Evolutionary conservation across 1,140 invertebrate genomes (phyloP), one percentile per base, ranked within the genome.

Genomic region (Drosophila busckii): DNA sequence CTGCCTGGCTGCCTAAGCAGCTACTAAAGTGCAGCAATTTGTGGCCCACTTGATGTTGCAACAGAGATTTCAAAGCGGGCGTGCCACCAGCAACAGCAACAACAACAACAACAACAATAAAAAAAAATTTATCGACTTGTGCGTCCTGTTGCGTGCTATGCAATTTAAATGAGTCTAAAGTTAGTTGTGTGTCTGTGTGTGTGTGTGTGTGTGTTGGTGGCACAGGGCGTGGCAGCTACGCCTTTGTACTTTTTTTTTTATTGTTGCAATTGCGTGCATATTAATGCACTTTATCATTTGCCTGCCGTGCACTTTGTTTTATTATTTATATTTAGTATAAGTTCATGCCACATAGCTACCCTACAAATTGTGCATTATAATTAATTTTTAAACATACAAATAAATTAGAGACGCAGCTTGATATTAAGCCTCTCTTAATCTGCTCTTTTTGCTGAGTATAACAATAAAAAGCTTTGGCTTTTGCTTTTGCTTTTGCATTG

Each of bases 301-400:
- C 50, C 62, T 25, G 44, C 46, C 37, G 28, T 42, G 49, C 62
- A 71, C 65, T 64, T 68, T 75, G 75, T 80, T 80, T 82, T 80
- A 80, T 80, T 80, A 82, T 80, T 80, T 82, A 80, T 80, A 73
- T 82, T 80, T 82, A 69, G 68, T 75, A 82, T 82, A 80, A 82
- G 75, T 80, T 68, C n/a, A n/a, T n/a, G 64, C 38, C 69, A 34
- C 41, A 45, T 44, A 61, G 59, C 38, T 46, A 42, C 32, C 10
- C 37, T 45, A 49, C 49, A 76, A 75, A 60, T 22, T n/a, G n/a
- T n/a, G n/a, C n/a, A n/a, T n/a, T n/a, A n/a, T n/a, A n/a, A n/a
- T n/a, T n/a, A n/a, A n/a, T n/a, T n/a, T n/a, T n/a, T n/a, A n/a
- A n/a, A n/a, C n/a, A n/a, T n/a, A n/a, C n/a, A n/a, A n/a, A n/a